Evolutionary conservation across 2,113 vertebrate species (phyloP).

Genomic region (Sturnira hondurensis): DNA sequence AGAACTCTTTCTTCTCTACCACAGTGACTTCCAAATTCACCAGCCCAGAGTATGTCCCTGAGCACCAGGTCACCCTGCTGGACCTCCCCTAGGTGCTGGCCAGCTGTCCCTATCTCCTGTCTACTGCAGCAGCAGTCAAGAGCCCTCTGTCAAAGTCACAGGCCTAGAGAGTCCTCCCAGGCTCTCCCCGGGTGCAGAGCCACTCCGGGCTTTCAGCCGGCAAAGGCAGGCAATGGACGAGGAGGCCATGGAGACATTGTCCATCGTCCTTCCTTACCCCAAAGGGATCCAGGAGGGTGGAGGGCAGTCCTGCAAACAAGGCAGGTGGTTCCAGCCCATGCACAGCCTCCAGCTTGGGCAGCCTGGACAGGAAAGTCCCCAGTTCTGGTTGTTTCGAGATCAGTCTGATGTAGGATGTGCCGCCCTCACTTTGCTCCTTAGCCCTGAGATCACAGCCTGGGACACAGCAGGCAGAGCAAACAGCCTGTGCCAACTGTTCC

Average conservation of each 20-base stretch:
- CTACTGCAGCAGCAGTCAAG: neutral
- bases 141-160: neutral
- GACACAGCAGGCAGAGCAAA: neutral
- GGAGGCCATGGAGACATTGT: neutral
- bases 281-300: neutral
- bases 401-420: neutral
- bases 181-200: neutral
- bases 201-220: neutral
- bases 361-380: neutral
- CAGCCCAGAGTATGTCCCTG: neutral
- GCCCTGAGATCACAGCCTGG: neutral
- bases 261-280: neutral
- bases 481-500: neutral
- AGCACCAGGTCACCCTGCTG: neutral
- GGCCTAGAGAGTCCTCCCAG: neutral
- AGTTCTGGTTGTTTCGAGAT: neutral
- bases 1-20: neutral
- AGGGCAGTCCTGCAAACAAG: neutral
- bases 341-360: neutral
- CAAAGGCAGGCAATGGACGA: neutral
- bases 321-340: neutral
- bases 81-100: neutral
- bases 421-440: neutral
- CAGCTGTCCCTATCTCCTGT: neutral
- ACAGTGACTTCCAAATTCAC: neutral